Conservation (phyloP, 2,888 invertebrate species). For the Hedychridium roseum region DNA sequence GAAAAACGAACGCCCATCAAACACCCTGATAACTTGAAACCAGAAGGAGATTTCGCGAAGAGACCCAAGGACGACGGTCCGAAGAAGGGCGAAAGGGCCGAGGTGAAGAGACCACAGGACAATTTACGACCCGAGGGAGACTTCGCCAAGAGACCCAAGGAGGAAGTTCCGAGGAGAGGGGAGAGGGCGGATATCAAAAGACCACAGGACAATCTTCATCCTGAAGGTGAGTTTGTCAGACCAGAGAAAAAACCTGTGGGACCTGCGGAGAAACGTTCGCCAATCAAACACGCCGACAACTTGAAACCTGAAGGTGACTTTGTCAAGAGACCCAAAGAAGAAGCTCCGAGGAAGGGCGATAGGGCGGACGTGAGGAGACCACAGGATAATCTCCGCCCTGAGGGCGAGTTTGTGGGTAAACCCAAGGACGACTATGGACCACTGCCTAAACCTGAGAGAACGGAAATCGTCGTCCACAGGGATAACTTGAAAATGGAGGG, state of each 20-base stretch:
- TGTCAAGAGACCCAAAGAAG: slow-evolving; percentile 35
- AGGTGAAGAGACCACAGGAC: slow-evolving; percentile 62
- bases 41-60: slow-evolving; percentile 61
- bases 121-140: slow-evolving; percentile 64
- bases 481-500: slow-evolving; percentile 77
- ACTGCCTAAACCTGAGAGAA: slow-evolving; percentile 68
- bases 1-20: slow-evolving; percentile 61
- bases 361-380: slow-evolving; percentile 33
- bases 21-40: slow-evolving; percentile 67
- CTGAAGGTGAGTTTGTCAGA: slow-evolving; percentile 70
- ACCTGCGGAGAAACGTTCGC: slow-evolving; percentile 63
- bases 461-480: slow-evolving; percentile 70
- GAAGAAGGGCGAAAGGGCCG: slow-evolving; percentile 56
- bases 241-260: slow-evolving; percentile 62
- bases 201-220: slow-evolving; percentile 71
- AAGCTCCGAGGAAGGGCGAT: slow-evolving; percentile 41
- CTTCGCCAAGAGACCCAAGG: slow-evolving; percentile 65
- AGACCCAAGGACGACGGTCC: slow-evolving; percentile 33
- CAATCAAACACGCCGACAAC: slow-evolving; percentile 61
- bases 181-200: slow-evolving; percentile 53
- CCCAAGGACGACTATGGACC: slow-evolving; percentile 43
- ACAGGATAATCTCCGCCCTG: slow-evolving; percentile 57
- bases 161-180: slow-evolving; percentile 49
- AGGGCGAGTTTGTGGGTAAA: slow-evolving; percentile 64
- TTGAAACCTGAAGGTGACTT: slow-evolving; percentile 63